Evolutionary conservation across 2,888 invertebrate species (phyloP), one percentile per base, ranked within the genome.

Genomic region (Drosophila atripex): DNA sequence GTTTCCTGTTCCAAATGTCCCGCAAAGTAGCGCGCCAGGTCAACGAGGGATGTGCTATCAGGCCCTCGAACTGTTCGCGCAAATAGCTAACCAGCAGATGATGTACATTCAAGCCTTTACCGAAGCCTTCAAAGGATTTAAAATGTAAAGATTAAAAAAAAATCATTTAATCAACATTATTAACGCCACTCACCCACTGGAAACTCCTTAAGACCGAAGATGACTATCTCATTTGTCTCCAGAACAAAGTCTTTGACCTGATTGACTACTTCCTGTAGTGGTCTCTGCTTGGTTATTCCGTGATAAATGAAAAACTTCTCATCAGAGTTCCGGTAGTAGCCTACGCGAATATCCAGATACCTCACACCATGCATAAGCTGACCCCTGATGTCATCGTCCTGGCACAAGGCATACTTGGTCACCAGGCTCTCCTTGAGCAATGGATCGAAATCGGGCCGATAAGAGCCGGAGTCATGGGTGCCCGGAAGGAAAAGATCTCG

Each of bases 391-490:
- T 93, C 92, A 77, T 94, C 93, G 72, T 94, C 94, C 89, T 93
- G 93, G 0, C 93, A 93, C 8, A 93, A 88, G 2, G 93, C 90
- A 60, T 93, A 93, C 76, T 92, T 93, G 7, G 92, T 91, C 6
- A 93, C 90, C 38, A 93, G 66, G 46, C 89, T 92, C 59, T 92
- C 92, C 18, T 86, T 86, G 12, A 74, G 35, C n/a, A 84, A 59
- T 1, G 92, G 91, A 82, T 91, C 80, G 32, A 91, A 92, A 57
- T 89, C 86, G 3, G 86, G 79, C 2, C 91, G 89, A 82, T 93
- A 94, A 9, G 94, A 92, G 4, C 94, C 95, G 0, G 95, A 94
- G 88, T 95, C 94, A 84, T 95, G 95, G 0, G 95, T 94, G 0
- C 95, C 95, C 1, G 95, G 95, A 77, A 95, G 92, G 71, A 95